phyloP scores from a whole-genome alignment of 2,113 vertebrate species.

The Hiodon alosoides region DNA sequence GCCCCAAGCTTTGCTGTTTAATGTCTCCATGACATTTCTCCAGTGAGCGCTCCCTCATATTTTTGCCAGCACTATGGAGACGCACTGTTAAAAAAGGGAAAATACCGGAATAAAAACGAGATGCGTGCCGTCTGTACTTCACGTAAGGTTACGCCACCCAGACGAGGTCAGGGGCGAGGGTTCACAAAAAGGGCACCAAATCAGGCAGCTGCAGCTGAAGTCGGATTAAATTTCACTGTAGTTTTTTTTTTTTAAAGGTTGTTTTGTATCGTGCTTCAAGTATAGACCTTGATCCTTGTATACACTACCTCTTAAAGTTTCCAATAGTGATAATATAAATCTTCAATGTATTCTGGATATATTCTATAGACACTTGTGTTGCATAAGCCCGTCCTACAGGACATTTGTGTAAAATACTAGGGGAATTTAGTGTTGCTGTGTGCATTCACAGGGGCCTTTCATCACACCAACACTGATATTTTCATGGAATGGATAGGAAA shows the following conservation, averaged over 20 bases:
- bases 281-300: slow-evolving; percentile 4
- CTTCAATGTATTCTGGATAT: not conserved
- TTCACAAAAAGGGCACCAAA: slow-evolving; percentile 60
- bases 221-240: slow-evolving; percentile 52
- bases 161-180: slow-evolving; percentile 66
- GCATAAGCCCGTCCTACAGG: not conserved
- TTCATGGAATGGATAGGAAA: too few relatives aligned
- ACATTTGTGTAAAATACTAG: too few relatives aligned
- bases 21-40: slow-evolving; percentile 75
- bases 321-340: slow-evolving; percentile 3
- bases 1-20: slow-evolving; percentile 64
- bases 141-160: slow-evolving; percentile 63
- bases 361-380: not conserved
- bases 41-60: slow-evolving; percentile 31
- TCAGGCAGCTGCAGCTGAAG: slow-evolving; percentile 42
- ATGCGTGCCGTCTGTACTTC: slow-evolving; percentile 47
- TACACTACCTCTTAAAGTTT: not conserved
- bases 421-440: too few relatives aligned
- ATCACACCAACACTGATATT: too few relatives aligned
- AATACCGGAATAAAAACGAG: slow-evolving; percentile 17
- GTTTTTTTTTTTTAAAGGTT: slow-evolving; percentile 35
- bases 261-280: slow-evolving; percentile 14
- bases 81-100: slow-evolving; percentile 12
- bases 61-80: slow-evolving; percentile 20
- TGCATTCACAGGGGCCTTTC: too few relatives aligned